A percentile compares a stretch with the other conserved stretches of the same genome.
phyloP scores from a whole-genome alignment of 2,888 invertebrate species.

The Xestia c-nigrum region DNA sequence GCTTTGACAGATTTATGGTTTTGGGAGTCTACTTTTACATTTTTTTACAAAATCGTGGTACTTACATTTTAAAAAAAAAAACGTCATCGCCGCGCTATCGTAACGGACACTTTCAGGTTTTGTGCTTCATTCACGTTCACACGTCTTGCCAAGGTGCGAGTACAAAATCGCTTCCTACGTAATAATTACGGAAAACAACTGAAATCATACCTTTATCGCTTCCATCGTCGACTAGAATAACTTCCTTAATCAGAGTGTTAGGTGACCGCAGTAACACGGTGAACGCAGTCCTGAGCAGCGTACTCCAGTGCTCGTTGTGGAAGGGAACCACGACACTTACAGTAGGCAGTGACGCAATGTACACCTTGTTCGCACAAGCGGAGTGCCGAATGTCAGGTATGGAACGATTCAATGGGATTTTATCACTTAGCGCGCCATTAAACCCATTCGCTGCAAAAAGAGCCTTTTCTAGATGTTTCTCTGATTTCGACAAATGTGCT shows the following conservation, averaged over 20 bases:
- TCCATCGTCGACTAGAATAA: slow-evolving; percentile 97
- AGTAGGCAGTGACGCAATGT: slow-evolving; percentile 93
- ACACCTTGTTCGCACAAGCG: slow-evolving; percentile 92
- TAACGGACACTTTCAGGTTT: no score
- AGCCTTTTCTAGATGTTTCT: slow-evolving; percentile 91
- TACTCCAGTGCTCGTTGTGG: slow-evolving; percentile 98
- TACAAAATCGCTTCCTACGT: not conserved
- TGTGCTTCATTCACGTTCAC: no score
- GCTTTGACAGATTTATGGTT: no score
- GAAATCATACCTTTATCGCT: slow-evolving; percentile 92
- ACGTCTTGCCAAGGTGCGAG: not conserved
- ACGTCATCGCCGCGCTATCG: no score
- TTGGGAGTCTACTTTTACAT: no score
- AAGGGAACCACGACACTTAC: slow-evolving; percentile 98
- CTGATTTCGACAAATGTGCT: slow-evolving; percentile 90
- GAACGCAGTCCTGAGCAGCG: slow-evolving; percentile 94
- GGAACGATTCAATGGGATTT: slow-evolving; percentile 96
- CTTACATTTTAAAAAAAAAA: no score
- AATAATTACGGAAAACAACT: not conserved
- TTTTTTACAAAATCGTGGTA: no score
- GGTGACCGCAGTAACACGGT: slow-evolving; percentile 97
- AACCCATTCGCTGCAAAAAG: slow-evolving; percentile 97
- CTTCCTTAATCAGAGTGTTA: slow-evolving; percentile 93
- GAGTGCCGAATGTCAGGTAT: slow-evolving; percentile 93
- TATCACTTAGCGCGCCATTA: slow-evolving; percentile 97